Evolutionary conservation across 2,113 vertebrate species (phyloP).

Genomic region (Ctenodactylus gundi): DNA sequence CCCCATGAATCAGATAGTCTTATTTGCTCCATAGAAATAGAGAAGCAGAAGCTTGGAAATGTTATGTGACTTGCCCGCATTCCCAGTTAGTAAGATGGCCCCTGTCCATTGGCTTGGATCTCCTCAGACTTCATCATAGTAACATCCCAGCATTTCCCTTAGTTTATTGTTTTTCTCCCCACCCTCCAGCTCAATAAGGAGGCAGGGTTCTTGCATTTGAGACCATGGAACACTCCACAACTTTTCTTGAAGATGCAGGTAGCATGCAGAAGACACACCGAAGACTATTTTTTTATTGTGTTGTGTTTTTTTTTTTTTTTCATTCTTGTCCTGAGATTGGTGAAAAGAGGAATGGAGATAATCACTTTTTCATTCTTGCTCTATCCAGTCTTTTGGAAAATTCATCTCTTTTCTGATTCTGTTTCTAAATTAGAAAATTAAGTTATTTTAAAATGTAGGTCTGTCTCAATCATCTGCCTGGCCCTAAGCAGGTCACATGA

Average conservation of each 20-base stretch:
- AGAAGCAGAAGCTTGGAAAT: background rate
- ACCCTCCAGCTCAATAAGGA: background rate
- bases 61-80: background rate
- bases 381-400: conserved; percentile 3
- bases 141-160: background rate
- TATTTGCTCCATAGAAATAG: background rate
- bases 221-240: background rate
- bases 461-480: conserved; percentile 10
- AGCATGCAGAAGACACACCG: background rate
- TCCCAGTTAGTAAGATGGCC: background rate
- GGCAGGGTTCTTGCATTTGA: background rate
- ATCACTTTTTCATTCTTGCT: background rate
- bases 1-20: background rate
- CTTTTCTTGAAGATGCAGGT: background rate
- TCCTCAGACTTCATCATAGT: background rate
- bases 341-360: background rate
- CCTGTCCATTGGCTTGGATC: background rate
- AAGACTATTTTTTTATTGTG: background rate
- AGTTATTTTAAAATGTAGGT: conserved; percentile 36
- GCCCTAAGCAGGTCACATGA: conserved; percentile 33
- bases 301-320: too few species aligned
- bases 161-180: background rate
- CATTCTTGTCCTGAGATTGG: background rate
- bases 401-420: conserved; percentile 10
- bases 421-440: conserved; percentile 44